Evolutionary conservation across 2,888 invertebrate species (phyloP).

Genomic region (Apantesis nais): DNA sequence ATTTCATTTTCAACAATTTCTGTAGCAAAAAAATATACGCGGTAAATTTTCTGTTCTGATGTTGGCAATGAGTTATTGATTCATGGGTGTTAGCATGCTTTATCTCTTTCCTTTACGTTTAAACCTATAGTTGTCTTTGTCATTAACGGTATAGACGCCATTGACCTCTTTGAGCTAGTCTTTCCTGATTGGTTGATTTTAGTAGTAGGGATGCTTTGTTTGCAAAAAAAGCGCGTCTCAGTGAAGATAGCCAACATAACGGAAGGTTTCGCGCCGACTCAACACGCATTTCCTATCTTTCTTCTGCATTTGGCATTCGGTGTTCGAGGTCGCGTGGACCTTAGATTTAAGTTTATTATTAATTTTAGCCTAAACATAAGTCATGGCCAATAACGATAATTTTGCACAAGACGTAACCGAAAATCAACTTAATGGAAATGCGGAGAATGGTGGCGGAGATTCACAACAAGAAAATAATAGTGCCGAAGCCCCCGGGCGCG

Average conservation of each 20-base stretch:
- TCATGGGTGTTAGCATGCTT: conserved; percentile 32
- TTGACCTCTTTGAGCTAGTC: conserved; percentile 66
- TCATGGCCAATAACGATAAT: conserved; percentile 92
- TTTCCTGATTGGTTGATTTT: conserved; percentile 62
- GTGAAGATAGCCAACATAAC: conserved; percentile 61
- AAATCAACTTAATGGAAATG: conserved; percentile 87
- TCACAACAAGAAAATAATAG: conserved; percentile 89
- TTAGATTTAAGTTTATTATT: conserved; percentile 79
- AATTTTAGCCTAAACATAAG: conserved; percentile 85
- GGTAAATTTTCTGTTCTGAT: conserved; percentile 34
- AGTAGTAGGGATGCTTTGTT: conserved; percentile 49
- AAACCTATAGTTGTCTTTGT: conserved; percentile 49
- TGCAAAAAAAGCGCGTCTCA: conserved; percentile 63
- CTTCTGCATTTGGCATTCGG: conserved; percentile 85
- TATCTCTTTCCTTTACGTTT: conserved; percentile 53
- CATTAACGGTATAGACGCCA: conserved; percentile 61
- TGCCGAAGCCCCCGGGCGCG: conserved; percentile 91
- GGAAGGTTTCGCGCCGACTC: conserved; percentile 71
- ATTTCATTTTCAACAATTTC: neutral
- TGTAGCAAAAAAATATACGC: conserved; percentile 2
- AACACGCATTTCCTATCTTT: conserved; percentile 69
- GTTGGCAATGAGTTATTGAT: conserved; percentile 67
- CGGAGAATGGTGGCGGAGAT: conserved; percentile 88
- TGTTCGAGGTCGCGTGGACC: conserved; percentile 82
- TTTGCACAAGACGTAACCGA: conserved; percentile 92